A percentile compares a stretch with the other conserved stretches of the same genome.
phyloP scores from a whole-genome alignment of 2,797 vertebrate genomes.

The Pangasius sanitwongsei region DNA sequence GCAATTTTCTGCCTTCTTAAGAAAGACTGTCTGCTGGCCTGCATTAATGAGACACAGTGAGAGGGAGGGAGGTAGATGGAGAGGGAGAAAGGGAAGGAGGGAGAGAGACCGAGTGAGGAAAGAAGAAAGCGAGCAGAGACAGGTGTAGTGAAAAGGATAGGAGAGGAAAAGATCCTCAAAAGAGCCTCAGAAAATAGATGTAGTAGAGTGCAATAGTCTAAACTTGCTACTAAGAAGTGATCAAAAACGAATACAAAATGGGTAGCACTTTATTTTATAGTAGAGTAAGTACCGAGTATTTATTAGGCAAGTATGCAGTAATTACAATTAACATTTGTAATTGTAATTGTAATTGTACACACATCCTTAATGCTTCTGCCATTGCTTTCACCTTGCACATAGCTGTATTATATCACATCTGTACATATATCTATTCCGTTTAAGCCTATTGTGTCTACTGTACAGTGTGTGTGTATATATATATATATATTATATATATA shows the following conservation, averaged over 20 bases:
- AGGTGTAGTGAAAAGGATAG: neutral
- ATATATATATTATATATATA: too few relatives aligned
- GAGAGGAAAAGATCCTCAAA: neutral
- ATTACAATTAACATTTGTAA: neutral
- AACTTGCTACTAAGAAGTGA: neutral
- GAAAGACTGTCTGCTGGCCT: slow-evolving; percentile 71
- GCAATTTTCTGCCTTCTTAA: slow-evolving; percentile 88
- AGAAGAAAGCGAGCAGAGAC: slow-evolving; percentile 16
- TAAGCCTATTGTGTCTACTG: too few relatives aligned
- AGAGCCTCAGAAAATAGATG: neutral
- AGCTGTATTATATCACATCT: too few relatives aligned
- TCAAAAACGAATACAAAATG: neutral
- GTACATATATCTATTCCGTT: too few relatives aligned
- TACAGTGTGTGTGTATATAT: too few relatives aligned
- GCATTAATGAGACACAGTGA: slow-evolving; percentile 76
- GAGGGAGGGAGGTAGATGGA: slow-evolving; percentile 47
- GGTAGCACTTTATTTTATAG: neutral
- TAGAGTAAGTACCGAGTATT: neutral
- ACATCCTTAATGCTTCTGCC: too few relatives aligned
- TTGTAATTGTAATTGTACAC: too few relatives aligned
- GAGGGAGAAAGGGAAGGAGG: slow-evolving; percentile 56
- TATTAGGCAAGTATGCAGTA: neutral
- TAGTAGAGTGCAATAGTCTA: neutral
- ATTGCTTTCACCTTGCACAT: too few relatives aligned
- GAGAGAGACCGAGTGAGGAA: slow-evolving; percentile 14